Conservation (phyloP, 2,797 vertebrate species). For the Sebastes variabilis region DNA sequence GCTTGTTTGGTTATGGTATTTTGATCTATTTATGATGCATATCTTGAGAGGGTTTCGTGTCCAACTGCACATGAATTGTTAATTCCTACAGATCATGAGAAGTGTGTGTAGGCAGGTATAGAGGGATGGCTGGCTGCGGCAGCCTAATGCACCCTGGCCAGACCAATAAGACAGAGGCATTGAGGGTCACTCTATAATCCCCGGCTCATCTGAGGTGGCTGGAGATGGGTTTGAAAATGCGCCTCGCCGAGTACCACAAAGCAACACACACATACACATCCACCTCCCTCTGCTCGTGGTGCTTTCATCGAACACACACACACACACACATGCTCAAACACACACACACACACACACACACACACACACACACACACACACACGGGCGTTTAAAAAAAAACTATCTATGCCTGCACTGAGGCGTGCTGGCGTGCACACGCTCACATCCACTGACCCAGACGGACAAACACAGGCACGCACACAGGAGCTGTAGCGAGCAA, state of each 20-base stretch:
- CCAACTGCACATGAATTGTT: background rate
- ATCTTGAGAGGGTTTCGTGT: background rate
- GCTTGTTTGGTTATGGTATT: background rate
- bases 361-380: constrained; percentile 41
- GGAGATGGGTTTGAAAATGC: constrained; percentile 95
- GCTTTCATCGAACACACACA: constrained; percentile 85
- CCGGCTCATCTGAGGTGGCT: constrained; percentile 96
- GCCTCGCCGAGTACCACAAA: constrained; percentile 92
- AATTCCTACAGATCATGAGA: constrained; percentile 11
- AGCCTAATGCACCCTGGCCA: constrained; percentile 94
- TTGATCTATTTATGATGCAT: background rate
- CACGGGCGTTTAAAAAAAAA: constrained; percentile 44
- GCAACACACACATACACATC: constrained; percentile 81
- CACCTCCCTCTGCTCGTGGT: constrained; percentile 51
- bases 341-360: constrained; percentile 50
- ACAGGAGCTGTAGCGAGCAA: constrained; percentile 85
- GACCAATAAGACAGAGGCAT: constrained; percentile 98
- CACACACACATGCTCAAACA: constrained; percentile 40
- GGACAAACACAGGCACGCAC: constrained; percentile 71
- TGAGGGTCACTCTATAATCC: constrained; percentile 98
- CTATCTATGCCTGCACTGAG: constrained; percentile 61
- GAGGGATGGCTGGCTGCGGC: constrained; percentile 88
- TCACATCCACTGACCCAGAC: constrained; percentile 73
- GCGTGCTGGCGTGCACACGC: constrained; percentile 45
- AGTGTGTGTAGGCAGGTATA: constrained; percentile 27